Conservation (phyloP, 2,113 vertebrate genomes). For the Neotragus moschatus region DNA sequence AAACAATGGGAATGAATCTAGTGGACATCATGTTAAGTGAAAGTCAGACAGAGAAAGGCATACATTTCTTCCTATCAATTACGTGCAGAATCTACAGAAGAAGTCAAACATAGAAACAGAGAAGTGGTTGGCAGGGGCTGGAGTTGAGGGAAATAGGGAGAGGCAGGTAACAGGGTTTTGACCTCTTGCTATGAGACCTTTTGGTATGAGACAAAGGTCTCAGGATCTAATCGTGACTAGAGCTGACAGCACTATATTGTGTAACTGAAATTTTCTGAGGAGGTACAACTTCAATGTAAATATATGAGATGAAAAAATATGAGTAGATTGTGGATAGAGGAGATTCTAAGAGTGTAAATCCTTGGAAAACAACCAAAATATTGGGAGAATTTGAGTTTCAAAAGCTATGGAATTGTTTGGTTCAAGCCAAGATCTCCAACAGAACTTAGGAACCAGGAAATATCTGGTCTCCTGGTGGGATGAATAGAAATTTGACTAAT, state of each 20-base stretch:
- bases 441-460: not conserved
- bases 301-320: not conserved
- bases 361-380: not conserved
- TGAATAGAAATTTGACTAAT: not conserved
- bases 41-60: not conserved
- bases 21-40: not conserved
- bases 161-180: not conserved
- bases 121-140: not conserved
- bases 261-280: not conserved
- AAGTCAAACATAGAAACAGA: not conserved
- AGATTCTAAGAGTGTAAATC: not conserved
- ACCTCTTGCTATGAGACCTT: not conserved
- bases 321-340: not conserved
- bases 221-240: too few relatives aligned
- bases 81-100: not conserved
- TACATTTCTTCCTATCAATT: not conserved
- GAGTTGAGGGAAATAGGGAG: not conserved
- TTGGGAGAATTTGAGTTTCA: not conserved
- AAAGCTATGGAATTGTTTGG: not conserved
- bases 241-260: not conserved
- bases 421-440: not conserved
- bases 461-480: not conserved
- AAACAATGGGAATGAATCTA: not conserved
- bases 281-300: not conserved
- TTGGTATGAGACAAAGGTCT: not conserved